Evolutionary conservation across 2,888 invertebrate genomes (phyloP).

Genomic region (Micoletzkya japonica): DNA sequence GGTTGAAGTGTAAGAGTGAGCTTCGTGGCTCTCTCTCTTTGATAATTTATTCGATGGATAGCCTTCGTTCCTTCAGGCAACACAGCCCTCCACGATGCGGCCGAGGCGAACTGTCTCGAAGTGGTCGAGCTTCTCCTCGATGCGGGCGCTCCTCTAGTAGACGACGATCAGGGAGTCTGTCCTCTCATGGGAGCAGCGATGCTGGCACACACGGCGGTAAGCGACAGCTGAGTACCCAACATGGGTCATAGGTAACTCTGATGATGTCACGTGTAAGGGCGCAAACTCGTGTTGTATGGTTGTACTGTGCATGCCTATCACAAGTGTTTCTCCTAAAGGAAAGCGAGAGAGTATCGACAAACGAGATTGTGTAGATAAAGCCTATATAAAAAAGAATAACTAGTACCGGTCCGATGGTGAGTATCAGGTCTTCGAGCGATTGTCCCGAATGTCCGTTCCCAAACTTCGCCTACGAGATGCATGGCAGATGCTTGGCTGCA

Average conservation of each 20-base stretch:
- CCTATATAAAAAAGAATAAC: no score
- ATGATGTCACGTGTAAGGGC: no score
- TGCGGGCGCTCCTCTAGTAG: conserved; percentile 87
- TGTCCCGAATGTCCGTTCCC: no score
- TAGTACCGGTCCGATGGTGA: no score
- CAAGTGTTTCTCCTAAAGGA: no score
- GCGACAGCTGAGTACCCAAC: background rate
- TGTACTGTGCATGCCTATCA: no score
- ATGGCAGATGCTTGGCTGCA: conserved; percentile 46
- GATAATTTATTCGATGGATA: background rate
- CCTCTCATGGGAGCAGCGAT: conserved; percentile 87
- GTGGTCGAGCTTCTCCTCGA: conserved; percentile 85
- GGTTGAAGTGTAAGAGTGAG: conserved; percentile 83
- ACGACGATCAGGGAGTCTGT: conserved; percentile 77
- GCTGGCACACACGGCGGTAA: conserved; percentile 69
- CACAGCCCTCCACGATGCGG: conserved; percentile 96
- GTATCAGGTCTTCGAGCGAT: no score
- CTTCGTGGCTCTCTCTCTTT: conserved; percentile 70
- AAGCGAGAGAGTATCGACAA: no score
- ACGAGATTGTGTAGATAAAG: no score
- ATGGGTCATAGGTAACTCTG: no score
- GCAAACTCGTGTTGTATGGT: no score
- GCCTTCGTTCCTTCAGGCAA: conserved; percentile 71
- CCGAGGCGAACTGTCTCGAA: conserved; percentile 89
- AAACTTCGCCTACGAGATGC: no score